Evolutionary conservation across 2,888 invertebrate species (phyloP).

Genomic region (Caenorhabditis sulstoni): DNA sequence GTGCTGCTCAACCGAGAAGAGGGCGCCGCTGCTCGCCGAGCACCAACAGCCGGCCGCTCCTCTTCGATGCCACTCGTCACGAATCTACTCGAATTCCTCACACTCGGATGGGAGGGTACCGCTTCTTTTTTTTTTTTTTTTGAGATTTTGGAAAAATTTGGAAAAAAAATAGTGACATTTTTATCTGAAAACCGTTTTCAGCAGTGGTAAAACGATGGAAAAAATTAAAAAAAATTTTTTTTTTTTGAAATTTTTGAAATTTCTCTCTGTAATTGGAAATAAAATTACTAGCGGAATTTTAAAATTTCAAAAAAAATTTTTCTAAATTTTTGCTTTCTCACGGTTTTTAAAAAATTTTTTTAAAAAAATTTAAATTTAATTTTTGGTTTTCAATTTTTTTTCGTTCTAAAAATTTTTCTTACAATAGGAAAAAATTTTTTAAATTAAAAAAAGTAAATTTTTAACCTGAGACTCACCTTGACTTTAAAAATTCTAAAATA

Average conservation of each 20-base stretch:
- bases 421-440: too few relatives aligned
- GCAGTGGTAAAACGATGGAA: too few relatives aligned
- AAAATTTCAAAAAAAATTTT: not conserved
- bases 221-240: not conserved
- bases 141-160: not conserved
- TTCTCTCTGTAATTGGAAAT: too few relatives aligned
- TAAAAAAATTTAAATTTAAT: too few relatives aligned
- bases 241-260: not conserved
- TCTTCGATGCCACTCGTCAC: too few relatives aligned
- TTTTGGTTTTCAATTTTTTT: too few relatives aligned
- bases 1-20: conserved; percentile 59
- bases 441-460: too few relatives aligned
- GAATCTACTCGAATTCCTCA: conserved; percentile 66
- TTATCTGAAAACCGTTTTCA: too few relatives aligned
- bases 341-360: too few relatives aligned
- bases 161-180: not conserved
- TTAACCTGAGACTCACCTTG: too few relatives aligned
- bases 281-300: not conserved
- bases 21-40: too few relatives aligned
- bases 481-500: not conserved
- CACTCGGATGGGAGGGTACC: conserved; percentile 60
- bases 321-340: not conserved
- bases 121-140: not conserved
- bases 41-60: conserved; percentile 12
- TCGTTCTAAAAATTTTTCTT: too few relatives aligned